phyloP scores from a whole-genome alignment of 2,888 invertebrate genomes.

The Punctoribates punctum region DNA sequence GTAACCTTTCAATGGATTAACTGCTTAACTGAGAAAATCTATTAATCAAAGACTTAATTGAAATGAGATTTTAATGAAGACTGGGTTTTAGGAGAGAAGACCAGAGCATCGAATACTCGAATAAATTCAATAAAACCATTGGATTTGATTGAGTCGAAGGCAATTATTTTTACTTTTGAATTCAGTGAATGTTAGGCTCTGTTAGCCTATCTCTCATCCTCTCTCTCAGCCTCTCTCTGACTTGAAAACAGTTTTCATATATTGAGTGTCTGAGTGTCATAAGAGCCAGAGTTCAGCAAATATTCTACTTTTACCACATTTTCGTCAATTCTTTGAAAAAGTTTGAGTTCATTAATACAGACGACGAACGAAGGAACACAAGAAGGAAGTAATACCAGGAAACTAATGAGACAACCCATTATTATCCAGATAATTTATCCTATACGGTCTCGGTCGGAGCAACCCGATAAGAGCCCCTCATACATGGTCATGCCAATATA shows the following conservation, averaged over 20 bases:
- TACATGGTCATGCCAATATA: too few species aligned
- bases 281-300: not conserved
- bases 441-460: too few species aligned
- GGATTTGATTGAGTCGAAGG: not conserved
- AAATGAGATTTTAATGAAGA: too few species aligned
- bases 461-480: too few species aligned
- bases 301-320: not conserved
- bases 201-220: not conserved
- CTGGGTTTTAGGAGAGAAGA: not conserved
- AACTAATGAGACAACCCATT: not conserved
- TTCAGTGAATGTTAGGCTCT: not conserved
- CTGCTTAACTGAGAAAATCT: too few species aligned
- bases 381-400: not conserved
- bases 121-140: constrained; percentile 5
- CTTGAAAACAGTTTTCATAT: not conserved
- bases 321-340: not conserved
- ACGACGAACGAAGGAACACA: not conserved
- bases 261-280: not conserved
- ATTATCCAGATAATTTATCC: too few species aligned
- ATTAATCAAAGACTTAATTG: too few species aligned
- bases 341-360: not conserved
- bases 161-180: not conserved
- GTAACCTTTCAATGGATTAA: too few species aligned
- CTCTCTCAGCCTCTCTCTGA: too few species aligned
- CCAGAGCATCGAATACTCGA: not conserved